Evolutionary conservation across 2,888 invertebrate species (phyloP), one percentile per base, ranked within the genome.

Genomic region (Hirudinaria manillensis): DNA sequence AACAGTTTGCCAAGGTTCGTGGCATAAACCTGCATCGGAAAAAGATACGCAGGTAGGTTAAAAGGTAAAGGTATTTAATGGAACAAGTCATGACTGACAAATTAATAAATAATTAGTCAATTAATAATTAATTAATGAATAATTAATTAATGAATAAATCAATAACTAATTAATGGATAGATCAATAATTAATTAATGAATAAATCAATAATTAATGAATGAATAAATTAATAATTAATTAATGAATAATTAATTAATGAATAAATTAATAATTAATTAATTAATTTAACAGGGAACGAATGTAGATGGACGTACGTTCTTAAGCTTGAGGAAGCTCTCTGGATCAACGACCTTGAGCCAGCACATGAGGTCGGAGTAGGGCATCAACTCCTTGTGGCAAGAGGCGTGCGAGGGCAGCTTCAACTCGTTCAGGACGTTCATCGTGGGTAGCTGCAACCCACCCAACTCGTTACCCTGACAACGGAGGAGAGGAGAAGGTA

Each of bases 311-410:
- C 45, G 74, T 78, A 85, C 85, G 86, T 91, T 91, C 71, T 90
- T 89, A 24, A 96, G 88, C 65, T 91, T 91, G 75, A 89, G 89
- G 86, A 93, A 96, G 71, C 83, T 83, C 82, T 90, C 90, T 75
- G 89, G 89, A 86, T 95, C 93, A 89, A 93, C 91, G 36, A 90
- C 90, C 86, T 93, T 92, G 74, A 93, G 89, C 91, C 95, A 93
- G 83, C 92, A 91, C 92, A 96, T 93, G 79, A 96, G 88, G 80
- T 93, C 93, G 45, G 92, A 90, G 84, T 94, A 95, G 27, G 92
- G 91, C 81, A 89, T 89, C 78, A 98, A 89, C 83, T 94, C 93
- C 76, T 90, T 89, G 87, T 96, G 96, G 80, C 93, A 91, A 70
- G 89, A 88, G 79, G 89, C 88, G 83, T 93, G 91, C 80, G 91